A percentile compares a stretch with the other conserved stretches of the same genome.
Conservation (phyloP, 1,140 invertebrate genomes). For the Drosophila gunungcola region DNA sequence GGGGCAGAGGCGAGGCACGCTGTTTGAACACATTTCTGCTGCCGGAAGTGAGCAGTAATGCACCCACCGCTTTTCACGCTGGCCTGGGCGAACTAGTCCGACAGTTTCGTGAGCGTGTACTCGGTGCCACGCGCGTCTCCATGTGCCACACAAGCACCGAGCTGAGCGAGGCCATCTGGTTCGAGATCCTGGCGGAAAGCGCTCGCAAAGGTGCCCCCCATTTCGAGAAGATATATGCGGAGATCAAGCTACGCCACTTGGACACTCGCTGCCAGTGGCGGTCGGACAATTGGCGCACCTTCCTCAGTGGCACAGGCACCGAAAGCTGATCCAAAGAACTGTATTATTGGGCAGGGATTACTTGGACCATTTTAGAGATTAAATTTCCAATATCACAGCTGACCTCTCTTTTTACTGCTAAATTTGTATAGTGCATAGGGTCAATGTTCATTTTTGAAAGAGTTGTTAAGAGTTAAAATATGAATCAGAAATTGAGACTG, state of each 20-base stretch:
- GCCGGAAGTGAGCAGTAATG: conserved; percentile 58
- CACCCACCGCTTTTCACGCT: conserved; percentile 39
- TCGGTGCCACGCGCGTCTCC: conserved; percentile 24
- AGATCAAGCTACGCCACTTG: conserved; percentile 58
- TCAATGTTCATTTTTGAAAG: neutral
- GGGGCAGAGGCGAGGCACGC: conserved; percentile 51
- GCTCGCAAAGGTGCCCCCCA: conserved; percentile 25
- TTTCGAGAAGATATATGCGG: conserved; percentile 63
- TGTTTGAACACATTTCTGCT: conserved; percentile 61
- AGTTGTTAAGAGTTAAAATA: conserved; percentile 4
- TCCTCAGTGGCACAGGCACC: neutral
- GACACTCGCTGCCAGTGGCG: conserved; percentile 51
- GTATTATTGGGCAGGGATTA: neutral
- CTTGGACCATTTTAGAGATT: neutral
- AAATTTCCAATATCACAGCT: conserved; percentile 3
- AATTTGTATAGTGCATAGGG: neutral
- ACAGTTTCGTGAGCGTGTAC: conserved; percentile 60
- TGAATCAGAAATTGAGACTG: neutral
- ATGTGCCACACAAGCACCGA: conserved; percentile 55
- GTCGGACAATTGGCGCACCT: conserved; percentile 48
- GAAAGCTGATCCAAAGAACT: conserved; percentile 18
- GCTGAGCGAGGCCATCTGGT: conserved; percentile 60
- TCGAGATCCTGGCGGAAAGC: conserved; percentile 59
- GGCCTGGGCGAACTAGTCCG: conserved; percentile 46
- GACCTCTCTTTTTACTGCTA: neutral